phyloP scores from a whole-genome alignment of 2,888 invertebrate genomes.

The Drosophila mimica region DNA sequence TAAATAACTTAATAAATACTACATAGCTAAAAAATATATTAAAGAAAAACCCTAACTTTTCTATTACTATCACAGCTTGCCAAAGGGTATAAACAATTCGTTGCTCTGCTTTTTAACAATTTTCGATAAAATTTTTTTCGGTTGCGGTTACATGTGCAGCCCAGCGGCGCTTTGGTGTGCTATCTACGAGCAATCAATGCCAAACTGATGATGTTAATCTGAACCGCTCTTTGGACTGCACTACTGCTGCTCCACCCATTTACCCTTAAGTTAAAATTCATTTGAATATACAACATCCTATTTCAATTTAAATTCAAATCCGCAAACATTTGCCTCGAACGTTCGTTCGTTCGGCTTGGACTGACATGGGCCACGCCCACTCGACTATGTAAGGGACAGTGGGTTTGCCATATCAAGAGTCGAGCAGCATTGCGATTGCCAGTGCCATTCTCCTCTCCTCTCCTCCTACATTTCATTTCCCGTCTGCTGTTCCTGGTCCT shows the following conservation, averaged over 20 bases:
- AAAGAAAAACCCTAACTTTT: neutral
- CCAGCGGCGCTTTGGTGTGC: conserved; percentile 65
- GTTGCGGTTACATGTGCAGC: conserved; percentile 61
- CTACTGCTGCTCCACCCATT: conserved; percentile 43
- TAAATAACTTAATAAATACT: neutral
- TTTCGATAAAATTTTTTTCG: conserved; percentile 45
- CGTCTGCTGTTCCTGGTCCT: conserved; percentile 1
- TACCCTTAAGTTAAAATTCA: conserved; percentile 83
- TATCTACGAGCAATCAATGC: conserved; percentile 83
- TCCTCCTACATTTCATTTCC: neutral
- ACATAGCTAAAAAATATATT: neutral
- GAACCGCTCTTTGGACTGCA: conserved; percentile 47
- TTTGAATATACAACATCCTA: conserved; percentile 83
- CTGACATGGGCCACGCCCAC: conserved; percentile 72
- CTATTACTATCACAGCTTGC: neutral
- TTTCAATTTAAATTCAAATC: conserved; percentile 84
- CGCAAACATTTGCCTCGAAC: conserved; percentile 80
- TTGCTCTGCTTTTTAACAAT: neutral
- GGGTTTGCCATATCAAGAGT: conserved; percentile 53
- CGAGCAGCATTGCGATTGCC: conserved; percentile 39
- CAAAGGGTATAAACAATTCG: conserved; percentile 15
- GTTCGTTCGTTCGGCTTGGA: conserved; percentile 53
- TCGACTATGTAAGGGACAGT: conserved; percentile 36
- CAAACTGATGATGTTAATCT: conserved; percentile 83
- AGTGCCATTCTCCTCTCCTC: no score